These are phyloP conservation scores for Pluvialis apricaria DNA, from an alignment of 2,113 vertebrate species.

Conservation along the genomic window DNA sequence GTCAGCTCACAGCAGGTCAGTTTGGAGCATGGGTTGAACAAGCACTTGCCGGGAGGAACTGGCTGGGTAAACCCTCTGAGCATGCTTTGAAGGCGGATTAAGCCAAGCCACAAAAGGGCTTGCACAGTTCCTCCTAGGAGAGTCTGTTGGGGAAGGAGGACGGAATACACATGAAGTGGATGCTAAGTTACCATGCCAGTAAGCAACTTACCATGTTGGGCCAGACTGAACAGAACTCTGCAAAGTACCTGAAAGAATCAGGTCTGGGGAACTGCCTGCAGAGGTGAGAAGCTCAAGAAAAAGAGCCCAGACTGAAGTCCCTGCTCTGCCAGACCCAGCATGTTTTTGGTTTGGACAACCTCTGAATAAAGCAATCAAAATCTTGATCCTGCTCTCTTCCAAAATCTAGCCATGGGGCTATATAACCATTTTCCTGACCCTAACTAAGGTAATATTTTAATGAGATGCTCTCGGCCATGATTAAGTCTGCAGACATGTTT, in stretches of 20 bases:
- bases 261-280: background rate
- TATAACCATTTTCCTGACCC: background rate
- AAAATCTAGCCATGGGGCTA: background rate
- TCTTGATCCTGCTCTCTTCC: background rate
- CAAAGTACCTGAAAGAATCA: background rate
- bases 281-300: background rate
- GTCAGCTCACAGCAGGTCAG: constrained; percentile 7
- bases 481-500: constrained; percentile 43
- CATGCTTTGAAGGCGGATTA: background rate
- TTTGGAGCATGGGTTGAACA: background rate
- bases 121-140: background rate
- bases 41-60: background rate
- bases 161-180: background rate
- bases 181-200: background rate
- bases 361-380: background rate
- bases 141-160: background rate
- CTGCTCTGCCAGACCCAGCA: background rate
- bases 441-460: constrained; percentile 11
- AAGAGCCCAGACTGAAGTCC: background rate
- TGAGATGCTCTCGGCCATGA: background rate
- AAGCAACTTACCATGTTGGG: no score
- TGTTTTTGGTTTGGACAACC: background rate
- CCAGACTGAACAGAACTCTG: background rate
- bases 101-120: background rate
- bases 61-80: background rate